Conservation (phyloP, 2,888 invertebrate species). For the Diaperis boleti region DNA sequence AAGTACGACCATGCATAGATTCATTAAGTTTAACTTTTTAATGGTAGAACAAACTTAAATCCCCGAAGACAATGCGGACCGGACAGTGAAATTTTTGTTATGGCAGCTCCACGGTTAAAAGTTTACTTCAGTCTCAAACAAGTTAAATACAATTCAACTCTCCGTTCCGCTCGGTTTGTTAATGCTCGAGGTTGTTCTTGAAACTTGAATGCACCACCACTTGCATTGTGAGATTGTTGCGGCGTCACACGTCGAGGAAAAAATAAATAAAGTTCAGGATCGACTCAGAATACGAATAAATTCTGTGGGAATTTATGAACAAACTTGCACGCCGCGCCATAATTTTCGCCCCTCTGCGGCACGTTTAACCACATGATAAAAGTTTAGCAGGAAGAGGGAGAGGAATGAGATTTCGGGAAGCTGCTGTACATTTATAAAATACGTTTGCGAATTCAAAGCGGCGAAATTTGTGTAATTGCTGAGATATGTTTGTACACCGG, state of each 20-base stretch:
- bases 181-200: not conserved
- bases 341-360: constrained; percentile 22
- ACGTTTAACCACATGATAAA: constrained; percentile 28
- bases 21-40: not conserved
- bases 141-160: not conserved
- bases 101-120: not conserved
- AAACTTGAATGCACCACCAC: not conserved
- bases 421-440: constrained; percentile 15
- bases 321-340: constrained; percentile 16
- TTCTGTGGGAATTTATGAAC: constrained; percentile 28
- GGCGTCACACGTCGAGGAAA: too few species aligned
- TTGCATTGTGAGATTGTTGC: not conserved
- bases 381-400: constrained; percentile 17
- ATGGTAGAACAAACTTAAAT: not conserved
- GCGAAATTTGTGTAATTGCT: constrained; percentile 18
- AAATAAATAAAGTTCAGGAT: not conserved
- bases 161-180: not conserved
- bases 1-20: too few species aligned
- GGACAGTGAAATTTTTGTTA: not conserved
- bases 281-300: constrained; percentile 8
- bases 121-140: not conserved
- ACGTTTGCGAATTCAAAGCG: constrained; percentile 21
- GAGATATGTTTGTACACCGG: not conserved
- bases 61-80: not conserved
- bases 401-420: constrained; percentile 21